These are phyloP conservation scores for Hylyphantes graminicola DNA, from an alignment of 1,140 invertebrate species.

Conservation along the genomic window DNA sequence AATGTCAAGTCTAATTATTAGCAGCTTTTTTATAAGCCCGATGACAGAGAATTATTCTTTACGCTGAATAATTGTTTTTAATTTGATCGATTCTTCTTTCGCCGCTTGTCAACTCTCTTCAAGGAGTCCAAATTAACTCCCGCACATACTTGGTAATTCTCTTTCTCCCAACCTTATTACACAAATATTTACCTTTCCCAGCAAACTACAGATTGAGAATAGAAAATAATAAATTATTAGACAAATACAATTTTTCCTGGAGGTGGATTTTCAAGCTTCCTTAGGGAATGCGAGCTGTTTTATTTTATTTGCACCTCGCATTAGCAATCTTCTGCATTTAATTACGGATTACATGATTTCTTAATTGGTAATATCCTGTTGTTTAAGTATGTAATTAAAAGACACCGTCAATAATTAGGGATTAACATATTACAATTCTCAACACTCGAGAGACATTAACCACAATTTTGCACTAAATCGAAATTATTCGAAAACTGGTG, in stretches of 20 bases:
- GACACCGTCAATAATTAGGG: no score
- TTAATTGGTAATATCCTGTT: background rate
- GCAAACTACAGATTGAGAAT: background rate
- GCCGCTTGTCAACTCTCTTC: conserved; percentile 12
- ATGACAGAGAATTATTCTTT: background rate
- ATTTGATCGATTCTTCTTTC: conserved; percentile 25
- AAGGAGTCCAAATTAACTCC: conserved; percentile 18
- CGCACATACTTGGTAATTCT: background rate
- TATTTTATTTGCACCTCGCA: conserved; percentile 30
- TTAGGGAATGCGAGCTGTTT: background rate
- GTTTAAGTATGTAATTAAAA: no score
- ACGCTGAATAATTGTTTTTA: conserved; percentile 45
- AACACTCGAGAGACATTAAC: no score
- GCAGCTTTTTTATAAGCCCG: no score
- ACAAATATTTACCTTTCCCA: conserved; percentile 35
- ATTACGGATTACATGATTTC: background rate
- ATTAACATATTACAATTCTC: no score
- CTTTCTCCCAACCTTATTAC: background rate
- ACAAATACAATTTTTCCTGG: background rate
- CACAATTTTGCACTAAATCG: no score
- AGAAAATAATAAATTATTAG: background rate
- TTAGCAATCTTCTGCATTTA: background rate
- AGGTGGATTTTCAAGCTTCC: no score
- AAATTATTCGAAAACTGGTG: no score
- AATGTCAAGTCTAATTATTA: no score